phyloP scores from a whole-genome alignment of 2,888 invertebrate genomes.

The Eustalomyia histrio region DNA sequence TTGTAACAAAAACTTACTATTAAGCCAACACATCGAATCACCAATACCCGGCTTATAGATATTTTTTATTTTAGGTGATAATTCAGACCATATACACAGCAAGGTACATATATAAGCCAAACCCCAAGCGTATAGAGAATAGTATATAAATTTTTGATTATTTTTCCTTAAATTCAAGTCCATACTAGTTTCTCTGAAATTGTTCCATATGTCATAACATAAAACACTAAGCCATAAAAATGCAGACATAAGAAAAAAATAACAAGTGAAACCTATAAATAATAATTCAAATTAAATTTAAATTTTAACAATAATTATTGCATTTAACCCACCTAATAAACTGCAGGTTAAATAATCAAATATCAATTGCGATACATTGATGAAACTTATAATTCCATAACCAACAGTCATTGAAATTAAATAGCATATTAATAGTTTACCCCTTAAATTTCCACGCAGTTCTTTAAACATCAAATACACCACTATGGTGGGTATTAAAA shows the following conservation, averaged over 20 bases:
- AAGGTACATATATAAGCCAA: conserved; percentile 37
- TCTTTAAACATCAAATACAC: conserved; percentile 86
- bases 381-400: conserved; percentile 79
- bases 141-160: conserved; percentile 63
- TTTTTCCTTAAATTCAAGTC: not conserved
- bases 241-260: conserved; percentile 87
- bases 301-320: not conserved
- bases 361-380: conserved; percentile 7
- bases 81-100: conserved; percentile 67
- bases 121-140: conserved; percentile 67
- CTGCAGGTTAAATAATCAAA: conserved; percentile 64
- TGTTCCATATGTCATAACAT: conserved; percentile 89
- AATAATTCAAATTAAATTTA: not conserved
- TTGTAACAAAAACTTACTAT: conserved; percentile 75
- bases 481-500: conserved; percentile 84
- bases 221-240: conserved; percentile 92
- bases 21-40: conserved; percentile 81
- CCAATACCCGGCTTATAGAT: conserved; percentile 79
- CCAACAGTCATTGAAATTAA: conserved; percentile 83
- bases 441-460: conserved; percentile 83
- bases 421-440: conserved; percentile 87
- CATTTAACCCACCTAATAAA: conserved; percentile 69
- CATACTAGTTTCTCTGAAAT: conserved; percentile 23
- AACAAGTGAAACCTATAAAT: conserved; percentile 70
- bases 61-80: conserved; percentile 27